Percentiles rank a stretch among this genome's conserved stretches.
Evolutionary conservation across 2,113 vertebrate species (phyloP).

Genomic region (Tragelaphus strepsiceros): DNA sequence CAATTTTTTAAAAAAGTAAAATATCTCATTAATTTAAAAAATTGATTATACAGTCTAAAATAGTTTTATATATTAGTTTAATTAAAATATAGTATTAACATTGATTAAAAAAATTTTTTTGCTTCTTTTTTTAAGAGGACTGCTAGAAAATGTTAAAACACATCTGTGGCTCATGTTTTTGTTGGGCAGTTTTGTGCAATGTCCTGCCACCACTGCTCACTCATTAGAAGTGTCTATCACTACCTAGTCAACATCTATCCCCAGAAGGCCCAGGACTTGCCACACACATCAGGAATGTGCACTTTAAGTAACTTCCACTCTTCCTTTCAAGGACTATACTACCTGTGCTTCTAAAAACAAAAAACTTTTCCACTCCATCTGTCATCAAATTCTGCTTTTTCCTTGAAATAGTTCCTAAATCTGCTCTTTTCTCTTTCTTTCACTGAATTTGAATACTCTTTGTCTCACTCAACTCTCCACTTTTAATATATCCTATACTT

Average conservation of each 20-base stretch:
- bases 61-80: background rate
- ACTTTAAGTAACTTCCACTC: background rate
- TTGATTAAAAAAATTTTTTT: background rate
- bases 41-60: background rate
- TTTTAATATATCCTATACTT: background rate
- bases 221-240: background rate
- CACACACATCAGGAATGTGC: background rate
- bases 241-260: background rate
- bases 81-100: background rate
- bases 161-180: background rate
- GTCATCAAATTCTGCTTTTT: background rate
- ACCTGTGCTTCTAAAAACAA: background rate
- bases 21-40: background rate
- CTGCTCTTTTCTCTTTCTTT: background rate
- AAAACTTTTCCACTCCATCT: background rate
- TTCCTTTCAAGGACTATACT: background rate
- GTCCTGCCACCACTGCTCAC: background rate
- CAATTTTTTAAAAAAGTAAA: background rate
- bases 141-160: background rate
- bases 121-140: background rate
- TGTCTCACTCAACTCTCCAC: background rate
- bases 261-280: background rate
- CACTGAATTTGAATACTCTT: background rate
- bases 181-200: background rate
- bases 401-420: background rate